These are phyloP conservation scores for Monarcha castaneiventris DNA, from an alignment of 2,113 vertebrate genomes.

Conservation along the genomic window DNA sequence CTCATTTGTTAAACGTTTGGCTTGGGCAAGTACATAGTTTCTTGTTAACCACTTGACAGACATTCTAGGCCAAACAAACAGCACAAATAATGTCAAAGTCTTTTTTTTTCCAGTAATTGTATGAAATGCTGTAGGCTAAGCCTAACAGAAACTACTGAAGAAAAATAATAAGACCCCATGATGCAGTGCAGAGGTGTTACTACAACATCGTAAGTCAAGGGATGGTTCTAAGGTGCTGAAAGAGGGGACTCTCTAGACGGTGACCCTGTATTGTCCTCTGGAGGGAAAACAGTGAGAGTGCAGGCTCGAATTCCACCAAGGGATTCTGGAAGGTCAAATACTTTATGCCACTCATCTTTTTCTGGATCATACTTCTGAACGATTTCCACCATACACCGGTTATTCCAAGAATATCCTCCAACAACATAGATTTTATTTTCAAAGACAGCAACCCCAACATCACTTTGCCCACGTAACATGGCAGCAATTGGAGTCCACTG, in stretches of 20 bases:
- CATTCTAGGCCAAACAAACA: constrained; percentile 67
- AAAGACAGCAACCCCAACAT: constrained; percentile 97
- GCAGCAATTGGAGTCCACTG: constrained; percentile 97
- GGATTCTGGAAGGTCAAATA: constrained; percentile 97
- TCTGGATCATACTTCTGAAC: constrained; percentile 98
- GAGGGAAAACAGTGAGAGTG: constrained; percentile 96
- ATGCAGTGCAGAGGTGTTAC: constrained; percentile 84
- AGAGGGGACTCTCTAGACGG: constrained; percentile 95
- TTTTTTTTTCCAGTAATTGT: constrained; percentile 17
- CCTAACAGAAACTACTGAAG: constrained; percentile 62
- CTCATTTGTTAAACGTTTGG: constrained; percentile 53
- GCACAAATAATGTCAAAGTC: constrained; percentile 43
- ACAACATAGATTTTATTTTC: constrained; percentile 99
- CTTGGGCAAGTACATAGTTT: constrained; percentile 4
- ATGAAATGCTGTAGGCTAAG: constrained; percentile 56
- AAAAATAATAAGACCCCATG: constrained; percentile 65
- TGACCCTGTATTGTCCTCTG: constrained; percentile 90
- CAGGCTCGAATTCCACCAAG: constrained; percentile 98
- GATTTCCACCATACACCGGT: constrained; percentile 99
- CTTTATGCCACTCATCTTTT: constrained; percentile 98
- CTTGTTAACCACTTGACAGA: constrained; percentile 48
- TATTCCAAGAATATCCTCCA: constrained; percentile 99
- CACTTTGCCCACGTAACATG: constrained; percentile 97
- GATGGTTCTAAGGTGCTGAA: constrained; percentile 86
- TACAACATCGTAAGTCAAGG: constrained; percentile 51